Conservation (phyloP, 2,113 vertebrate genomes). For the Pantherophis guttatus region DNA sequence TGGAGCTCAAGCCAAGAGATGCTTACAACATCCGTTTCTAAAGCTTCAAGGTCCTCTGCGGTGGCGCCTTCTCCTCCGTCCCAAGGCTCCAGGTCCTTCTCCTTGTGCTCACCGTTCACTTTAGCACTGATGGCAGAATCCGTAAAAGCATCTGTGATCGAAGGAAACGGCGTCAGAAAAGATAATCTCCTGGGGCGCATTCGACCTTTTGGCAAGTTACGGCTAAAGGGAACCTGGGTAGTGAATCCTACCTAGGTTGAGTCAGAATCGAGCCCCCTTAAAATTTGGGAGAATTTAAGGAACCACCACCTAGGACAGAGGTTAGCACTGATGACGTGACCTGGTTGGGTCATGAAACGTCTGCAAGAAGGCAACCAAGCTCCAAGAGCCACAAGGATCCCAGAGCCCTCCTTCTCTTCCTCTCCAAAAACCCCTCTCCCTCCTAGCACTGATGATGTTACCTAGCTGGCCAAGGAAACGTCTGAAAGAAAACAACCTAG, state of each 20-base stretch:
- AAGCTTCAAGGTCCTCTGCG: conserved; percentile 86
- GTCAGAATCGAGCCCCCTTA: background rate
- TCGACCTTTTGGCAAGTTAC: background rate
- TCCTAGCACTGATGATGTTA: too few relatives aligned
- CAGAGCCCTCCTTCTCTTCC: too few relatives aligned
- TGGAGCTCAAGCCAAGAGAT: background rate
- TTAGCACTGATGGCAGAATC: conserved; percentile 88
- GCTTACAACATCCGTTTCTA: conserved; percentile 94
- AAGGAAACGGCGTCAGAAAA: background rate
- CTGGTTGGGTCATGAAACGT: too few relatives aligned
- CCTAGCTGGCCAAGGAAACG: too few relatives aligned
- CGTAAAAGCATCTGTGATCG: conserved; percentile 89
- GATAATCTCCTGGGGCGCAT: too few relatives aligned
- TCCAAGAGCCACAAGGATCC: too few relatives aligned
- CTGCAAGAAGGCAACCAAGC: too few relatives aligned
- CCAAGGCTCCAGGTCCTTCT: conserved; percentile 98
- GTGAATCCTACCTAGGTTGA: background rate
- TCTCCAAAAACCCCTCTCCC: too few relatives aligned
- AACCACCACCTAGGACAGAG: rapidly evolving
- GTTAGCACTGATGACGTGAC: background rate
- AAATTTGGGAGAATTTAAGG: background rate
- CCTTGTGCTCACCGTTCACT: conserved; percentile 96
- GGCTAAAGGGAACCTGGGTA: background rate
- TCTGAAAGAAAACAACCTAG: too few relatives aligned
- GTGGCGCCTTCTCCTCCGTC: conserved; percentile 84